Percentiles rank a stretch among this genome's conserved stretches.
phyloP scores from a whole-genome alignment of 2,797 vertebrate species.

The Crossoptilon crossoptilon region DNA sequence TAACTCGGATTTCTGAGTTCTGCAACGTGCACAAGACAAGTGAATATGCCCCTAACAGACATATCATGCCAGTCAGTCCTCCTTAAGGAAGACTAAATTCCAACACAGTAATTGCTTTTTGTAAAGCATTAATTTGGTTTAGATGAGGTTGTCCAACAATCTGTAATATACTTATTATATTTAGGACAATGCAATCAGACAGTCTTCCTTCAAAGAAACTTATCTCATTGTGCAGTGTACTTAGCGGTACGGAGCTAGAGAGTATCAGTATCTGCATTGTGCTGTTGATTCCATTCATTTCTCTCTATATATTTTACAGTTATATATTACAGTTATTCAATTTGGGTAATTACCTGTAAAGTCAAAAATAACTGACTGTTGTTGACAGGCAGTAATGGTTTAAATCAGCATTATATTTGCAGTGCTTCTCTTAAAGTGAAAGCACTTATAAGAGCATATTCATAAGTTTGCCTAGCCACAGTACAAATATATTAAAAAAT shows the following conservation, averaged over 20 bases:
- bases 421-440: background rate
- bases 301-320: background rate
- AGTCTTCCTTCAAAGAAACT: background rate
- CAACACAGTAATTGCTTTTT: background rate
- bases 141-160: background rate
- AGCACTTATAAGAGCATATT: background rate
- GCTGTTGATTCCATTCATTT: slow-evolving; percentile 12
- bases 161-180: background rate
- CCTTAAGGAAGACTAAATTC: background rate
- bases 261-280: background rate
- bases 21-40: background rate
- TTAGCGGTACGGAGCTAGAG: background rate
- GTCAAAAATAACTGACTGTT: background rate
- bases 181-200: background rate
- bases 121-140: background rate
- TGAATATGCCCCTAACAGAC: fast-evolving
- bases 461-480: background rate
- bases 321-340: background rate
- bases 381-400: background rate
- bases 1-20: background rate
- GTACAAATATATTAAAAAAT: slow-evolving; percentile 35
- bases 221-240: background rate
- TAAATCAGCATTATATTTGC: background rate
- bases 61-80: background rate
- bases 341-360: background rate